phyloP scores from a whole-genome alignment of 1,140 invertebrate genomes.

The Drosophila subobscura region DNA sequence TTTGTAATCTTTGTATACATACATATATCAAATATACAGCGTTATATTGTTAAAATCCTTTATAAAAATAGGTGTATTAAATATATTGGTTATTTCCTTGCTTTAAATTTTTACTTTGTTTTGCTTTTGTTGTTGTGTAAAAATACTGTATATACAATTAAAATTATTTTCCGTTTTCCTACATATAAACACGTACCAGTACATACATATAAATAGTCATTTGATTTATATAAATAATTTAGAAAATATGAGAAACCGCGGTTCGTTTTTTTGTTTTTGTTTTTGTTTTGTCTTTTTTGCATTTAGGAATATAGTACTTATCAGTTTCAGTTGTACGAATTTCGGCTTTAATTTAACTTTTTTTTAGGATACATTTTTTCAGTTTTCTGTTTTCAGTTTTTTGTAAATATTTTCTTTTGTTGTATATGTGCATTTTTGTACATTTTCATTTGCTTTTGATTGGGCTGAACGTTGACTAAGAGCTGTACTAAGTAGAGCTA shows the following conservation, averaged over 20 bases:
- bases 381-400: constrained; percentile 28
- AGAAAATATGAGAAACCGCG: constrained; percentile 80
- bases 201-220: constrained; percentile 73
- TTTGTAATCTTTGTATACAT: constrained; percentile 59
- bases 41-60: constrained; percentile 53
- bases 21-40: constrained; percentile 55
- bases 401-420: constrained; percentile 61
- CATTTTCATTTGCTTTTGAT: constrained; percentile 58
- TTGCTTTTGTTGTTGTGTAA: constrained; percentile 54
- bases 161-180: constrained; percentile 76
- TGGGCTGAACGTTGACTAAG: constrained; percentile 16
- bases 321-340: constrained; percentile 74
- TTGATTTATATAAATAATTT: constrained; percentile 79
- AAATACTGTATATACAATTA: constrained; percentile 81
- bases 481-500: constrained; percentile 48
- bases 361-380: constrained; percentile 24
- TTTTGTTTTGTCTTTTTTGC: constrained; percentile 54
- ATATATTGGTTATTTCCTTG: constrained; percentile 56
- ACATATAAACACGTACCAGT: constrained; percentile 54
- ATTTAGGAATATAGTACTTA: constrained; percentile 12
- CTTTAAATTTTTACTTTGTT: constrained; percentile 37
- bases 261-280: constrained; percentile 72
- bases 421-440: constrained; percentile 71
- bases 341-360: constrained; percentile 49
- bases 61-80: constrained; percentile 75